Conservation (phyloP, 92 coral and sea anemone species). For the Zoanthus sansibaricus region DNA sequence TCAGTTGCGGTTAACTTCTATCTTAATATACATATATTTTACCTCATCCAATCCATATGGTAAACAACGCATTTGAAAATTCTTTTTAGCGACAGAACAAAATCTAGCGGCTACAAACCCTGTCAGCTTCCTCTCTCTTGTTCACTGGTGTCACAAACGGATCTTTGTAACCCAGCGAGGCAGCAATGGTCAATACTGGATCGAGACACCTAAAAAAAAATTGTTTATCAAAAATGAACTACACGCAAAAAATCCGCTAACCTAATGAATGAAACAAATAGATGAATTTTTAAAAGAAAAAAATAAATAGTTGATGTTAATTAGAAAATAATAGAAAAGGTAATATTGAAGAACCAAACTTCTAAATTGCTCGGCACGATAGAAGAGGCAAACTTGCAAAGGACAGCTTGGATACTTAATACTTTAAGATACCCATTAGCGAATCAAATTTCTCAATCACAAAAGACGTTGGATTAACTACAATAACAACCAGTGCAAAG, state of each 20-base stretch:
- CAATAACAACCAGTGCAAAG: too few relatives aligned
- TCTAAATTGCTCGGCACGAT: too few relatives aligned
- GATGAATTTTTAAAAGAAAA: too few relatives aligned
- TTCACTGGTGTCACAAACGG: slow-evolving; percentile 92
- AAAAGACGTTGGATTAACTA: too few relatives aligned
- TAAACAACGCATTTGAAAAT: not conserved
- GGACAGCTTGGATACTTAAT: too few relatives aligned
- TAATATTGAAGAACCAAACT: too few relatives aligned
- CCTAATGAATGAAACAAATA: too few relatives aligned
- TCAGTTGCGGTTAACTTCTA: not conserved
- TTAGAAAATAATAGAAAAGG: too few relatives aligned
- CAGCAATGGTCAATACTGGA: slow-evolving; percentile 94
- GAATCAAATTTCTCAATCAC: too few relatives aligned
- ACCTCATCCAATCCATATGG: not conserved
- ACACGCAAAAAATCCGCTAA: not conserved
- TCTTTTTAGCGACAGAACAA: not conserved
- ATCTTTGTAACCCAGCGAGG: slow-evolving; percentile 87
- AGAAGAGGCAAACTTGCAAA: too few relatives aligned
- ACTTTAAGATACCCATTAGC: too few relatives aligned
- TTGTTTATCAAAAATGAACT: not conserved
- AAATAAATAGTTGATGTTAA: too few relatives aligned
- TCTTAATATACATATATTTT: not conserved
- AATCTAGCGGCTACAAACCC: slow-evolving; percentile 38
- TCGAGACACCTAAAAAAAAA: slow-evolving; percentile 72
- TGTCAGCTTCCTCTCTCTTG: slow-evolving; percentile 89